Base-by-base conservation (phyloP, 2,113 vertebrate species). In the Mesitornis unicolor region DNA sequence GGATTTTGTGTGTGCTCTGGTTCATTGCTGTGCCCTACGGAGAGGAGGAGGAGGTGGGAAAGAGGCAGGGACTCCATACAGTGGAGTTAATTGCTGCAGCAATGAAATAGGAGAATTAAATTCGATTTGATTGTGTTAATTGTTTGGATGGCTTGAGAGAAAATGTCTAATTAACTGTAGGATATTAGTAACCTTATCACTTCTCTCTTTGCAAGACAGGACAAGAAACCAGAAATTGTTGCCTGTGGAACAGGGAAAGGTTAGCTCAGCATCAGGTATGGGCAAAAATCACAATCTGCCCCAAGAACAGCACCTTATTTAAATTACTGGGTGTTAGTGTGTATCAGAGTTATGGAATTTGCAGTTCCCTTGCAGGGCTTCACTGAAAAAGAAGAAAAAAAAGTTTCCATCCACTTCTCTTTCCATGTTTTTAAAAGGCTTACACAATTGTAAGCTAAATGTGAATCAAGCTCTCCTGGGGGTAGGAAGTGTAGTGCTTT, bases 71-170 rank as follows among this genome's bases (percentile, higher is more conserved):
- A 56, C 67, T 77, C 29, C 59, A 19, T 48, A 40, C 16, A 31
- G 16, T 47, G 38, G 19, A 69, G 33, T 70, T n/a, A 67, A 80
- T 77, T 90, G 63, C 56, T 74, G 45, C 50, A 61, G 56, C 40
- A 33, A 75, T 81, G 73, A 89, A 91, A 69, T 57, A 65, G 43
- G 67, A 90, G 63, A 85, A 83, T 73, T 87, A 79, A 73, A 94
- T 92, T 88, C 2, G 2, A 73, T 90, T 83, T 73, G n/a, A 28
- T 90, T 81, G 53, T 87, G 33, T 57, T 86, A 90, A 70, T 92
- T 93, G 69, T 90, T 83, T 96, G 78, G 40, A 73, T 93, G 56
- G 18, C 48, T 94, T 88, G 68, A 63, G 67, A 87, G 47, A 92
- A 91, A 88, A 88, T 35, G 42, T 61, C 21, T 48, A 25, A 33